Conservation (phyloP, 1,140 invertebrate species). For the Zeugodacus cucurbitae region DNA sequence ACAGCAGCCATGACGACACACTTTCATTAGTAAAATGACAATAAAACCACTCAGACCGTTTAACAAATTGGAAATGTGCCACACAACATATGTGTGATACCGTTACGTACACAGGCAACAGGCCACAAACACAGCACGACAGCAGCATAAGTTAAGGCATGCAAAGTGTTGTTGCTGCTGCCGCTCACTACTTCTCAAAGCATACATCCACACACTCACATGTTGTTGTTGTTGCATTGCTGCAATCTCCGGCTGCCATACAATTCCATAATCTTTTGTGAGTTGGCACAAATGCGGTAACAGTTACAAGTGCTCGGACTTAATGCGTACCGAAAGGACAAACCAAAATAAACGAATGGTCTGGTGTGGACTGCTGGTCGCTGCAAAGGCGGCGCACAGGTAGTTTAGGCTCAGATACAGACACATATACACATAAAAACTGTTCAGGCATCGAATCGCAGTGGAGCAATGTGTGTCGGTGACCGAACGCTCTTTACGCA, state of each 20-base stretch:
- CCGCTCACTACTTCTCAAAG: too few species aligned
- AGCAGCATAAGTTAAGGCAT: background rate
- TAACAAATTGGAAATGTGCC: background rate
- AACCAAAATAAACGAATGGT: background rate
- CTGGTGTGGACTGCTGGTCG: too few species aligned
- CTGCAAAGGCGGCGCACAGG: background rate
- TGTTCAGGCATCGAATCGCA: background rate
- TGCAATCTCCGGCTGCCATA: background rate
- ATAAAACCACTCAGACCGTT: background rate
- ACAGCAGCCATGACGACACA: background rate
- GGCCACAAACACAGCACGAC: background rate
- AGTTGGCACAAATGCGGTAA: constrained; percentile 15
- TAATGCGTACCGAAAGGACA: background rate
- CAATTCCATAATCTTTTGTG: background rate
- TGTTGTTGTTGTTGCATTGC: background rate
- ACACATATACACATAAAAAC: background rate
- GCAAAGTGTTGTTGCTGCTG: background rate
- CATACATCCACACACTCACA: background rate
- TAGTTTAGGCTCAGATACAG: background rate
- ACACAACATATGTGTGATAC: background rate
- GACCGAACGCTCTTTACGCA: background rate
- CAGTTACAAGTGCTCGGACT: background rate
- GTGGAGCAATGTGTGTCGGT: background rate
- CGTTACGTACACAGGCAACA: background rate
- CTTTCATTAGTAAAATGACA: background rate